phyloP scores from a whole-genome alignment of 2,113 vertebrate genomes.

The Passer montanus region DNA sequence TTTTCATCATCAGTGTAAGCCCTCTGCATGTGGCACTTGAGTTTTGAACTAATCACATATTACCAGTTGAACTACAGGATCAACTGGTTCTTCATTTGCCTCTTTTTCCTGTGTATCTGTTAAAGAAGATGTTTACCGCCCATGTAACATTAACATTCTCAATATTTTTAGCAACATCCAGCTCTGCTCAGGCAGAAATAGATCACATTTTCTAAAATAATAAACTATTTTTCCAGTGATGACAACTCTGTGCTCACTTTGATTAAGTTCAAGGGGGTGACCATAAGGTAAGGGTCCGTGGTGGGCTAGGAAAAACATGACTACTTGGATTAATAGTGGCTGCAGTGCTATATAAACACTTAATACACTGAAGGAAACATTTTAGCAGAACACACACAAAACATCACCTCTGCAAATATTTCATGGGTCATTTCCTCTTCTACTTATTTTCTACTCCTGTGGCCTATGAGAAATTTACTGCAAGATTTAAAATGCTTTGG shows the following conservation, averaged over 20 bases:
- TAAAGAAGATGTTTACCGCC: background rate
- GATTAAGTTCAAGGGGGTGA: background rate
- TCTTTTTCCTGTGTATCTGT: background rate
- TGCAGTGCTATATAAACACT: conserved; percentile 40
- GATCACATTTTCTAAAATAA: background rate
- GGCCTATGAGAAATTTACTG: background rate
- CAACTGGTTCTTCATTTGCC: background rate
- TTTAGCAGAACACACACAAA: conserved; percentile 40
- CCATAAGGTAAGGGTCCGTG: background rate
- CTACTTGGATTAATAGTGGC: conserved; percentile 8
- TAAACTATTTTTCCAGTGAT: background rate
- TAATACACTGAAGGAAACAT: conserved; percentile 18
- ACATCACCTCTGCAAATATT: conserved; percentile 23
- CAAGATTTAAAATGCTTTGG: background rate
- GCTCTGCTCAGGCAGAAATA: background rate
- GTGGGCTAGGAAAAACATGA: conserved; percentile 14
- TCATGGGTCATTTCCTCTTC: conserved; percentile 26
- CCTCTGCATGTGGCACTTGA: background rate
- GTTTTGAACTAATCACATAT: background rate
- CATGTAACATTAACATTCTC: background rate
- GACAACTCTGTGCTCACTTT: background rate
- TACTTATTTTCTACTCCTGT: conserved; percentile 15
- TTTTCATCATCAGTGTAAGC: background rate
- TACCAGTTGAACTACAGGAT: background rate
- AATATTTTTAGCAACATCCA: background rate